Percentiles rank a stretch among this genome's conserved stretches.
Conservation (phyloP, 2,888 invertebrate species). For the Synanthedon vespiformis region DNA sequence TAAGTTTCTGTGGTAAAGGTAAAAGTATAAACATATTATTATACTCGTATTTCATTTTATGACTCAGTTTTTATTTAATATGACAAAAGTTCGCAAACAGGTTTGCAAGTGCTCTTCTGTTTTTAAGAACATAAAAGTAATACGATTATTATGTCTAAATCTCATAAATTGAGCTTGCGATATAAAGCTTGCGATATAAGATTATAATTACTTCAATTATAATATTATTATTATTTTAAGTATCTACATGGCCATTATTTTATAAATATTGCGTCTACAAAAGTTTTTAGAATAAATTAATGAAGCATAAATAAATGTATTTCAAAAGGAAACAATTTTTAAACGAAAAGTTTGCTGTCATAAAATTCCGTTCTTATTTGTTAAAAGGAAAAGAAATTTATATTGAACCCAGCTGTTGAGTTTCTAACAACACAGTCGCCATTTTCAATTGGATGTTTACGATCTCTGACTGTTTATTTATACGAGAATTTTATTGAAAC, state of each 20-base stretch:
- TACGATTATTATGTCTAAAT: no score
- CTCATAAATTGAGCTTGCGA: no score
- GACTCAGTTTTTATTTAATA: neutral
- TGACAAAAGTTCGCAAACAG: no score
- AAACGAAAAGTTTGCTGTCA: conserved; percentile 2
- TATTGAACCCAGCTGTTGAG: conserved; percentile 15
- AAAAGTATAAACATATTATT: neutral
- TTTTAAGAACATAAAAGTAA: no score
- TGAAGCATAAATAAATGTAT: neutral
- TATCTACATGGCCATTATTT: no score
- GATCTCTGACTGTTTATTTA: conserved; percentile 7
- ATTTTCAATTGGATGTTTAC: conserved; percentile 11
- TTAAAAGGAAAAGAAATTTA: conserved; percentile 13
- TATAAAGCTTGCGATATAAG: no score
- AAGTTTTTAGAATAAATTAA: neutral
- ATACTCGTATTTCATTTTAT: neutral
- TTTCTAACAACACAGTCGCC: conserved; percentile 2
- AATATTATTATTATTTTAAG: no score
- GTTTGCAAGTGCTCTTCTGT: no score
- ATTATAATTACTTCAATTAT: no score
- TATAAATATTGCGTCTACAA: no score
- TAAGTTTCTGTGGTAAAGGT: neutral
- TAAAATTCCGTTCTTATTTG: conserved; percentile 10
- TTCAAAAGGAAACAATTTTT: neutral
- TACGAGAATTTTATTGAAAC: neutral